A percentile compares a stretch with the other conserved stretches of the same genome.
Conservation (phyloP, 2,888 invertebrate species). For the Micropterix aruncella region DNA sequence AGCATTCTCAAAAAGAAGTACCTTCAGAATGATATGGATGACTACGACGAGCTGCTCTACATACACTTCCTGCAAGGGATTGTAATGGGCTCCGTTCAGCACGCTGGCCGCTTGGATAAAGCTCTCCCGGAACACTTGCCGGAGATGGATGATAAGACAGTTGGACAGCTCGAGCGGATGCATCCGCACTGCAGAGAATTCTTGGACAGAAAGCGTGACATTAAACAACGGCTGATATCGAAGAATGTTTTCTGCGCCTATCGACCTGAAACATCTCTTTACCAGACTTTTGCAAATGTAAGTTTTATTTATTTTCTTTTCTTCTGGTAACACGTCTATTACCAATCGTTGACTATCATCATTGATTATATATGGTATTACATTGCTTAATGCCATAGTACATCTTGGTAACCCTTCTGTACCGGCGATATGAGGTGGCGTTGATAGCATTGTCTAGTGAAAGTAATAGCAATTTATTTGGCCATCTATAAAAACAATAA, state of each 20-base stretch:
- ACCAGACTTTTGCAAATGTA: not conserved
- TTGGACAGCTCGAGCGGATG: not conserved
- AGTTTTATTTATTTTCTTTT: not conserved
- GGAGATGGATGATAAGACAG: no score
- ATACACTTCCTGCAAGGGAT: slow-evolving; percentile 41
- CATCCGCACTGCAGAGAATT: not conserved
- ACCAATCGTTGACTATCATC: not conserved
- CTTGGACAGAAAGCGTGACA: not conserved
- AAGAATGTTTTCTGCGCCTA: not conserved
- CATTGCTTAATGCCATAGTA: not conserved
- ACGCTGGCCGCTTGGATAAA: not conserved
- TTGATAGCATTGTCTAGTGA: no score
- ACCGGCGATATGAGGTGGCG: no score
- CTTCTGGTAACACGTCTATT: no score
- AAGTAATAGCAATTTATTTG: no score
- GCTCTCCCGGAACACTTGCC: no score
- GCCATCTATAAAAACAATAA: no score
- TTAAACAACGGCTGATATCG: not conserved
- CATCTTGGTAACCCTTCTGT: no score
- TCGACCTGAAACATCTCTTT: not conserved
- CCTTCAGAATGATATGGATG: slow-evolving; percentile 49
- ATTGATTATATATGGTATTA: not conserved
- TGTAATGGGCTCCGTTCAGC: slow-evolving; percentile 18
- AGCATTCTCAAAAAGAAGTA: slow-evolving; percentile 57
- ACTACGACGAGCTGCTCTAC: slow-evolving; percentile 38